Base-by-base conservation (phyloP, 2,888 invertebrate species). In the Scaptodrosophila latifasciaeformis region DNA sequence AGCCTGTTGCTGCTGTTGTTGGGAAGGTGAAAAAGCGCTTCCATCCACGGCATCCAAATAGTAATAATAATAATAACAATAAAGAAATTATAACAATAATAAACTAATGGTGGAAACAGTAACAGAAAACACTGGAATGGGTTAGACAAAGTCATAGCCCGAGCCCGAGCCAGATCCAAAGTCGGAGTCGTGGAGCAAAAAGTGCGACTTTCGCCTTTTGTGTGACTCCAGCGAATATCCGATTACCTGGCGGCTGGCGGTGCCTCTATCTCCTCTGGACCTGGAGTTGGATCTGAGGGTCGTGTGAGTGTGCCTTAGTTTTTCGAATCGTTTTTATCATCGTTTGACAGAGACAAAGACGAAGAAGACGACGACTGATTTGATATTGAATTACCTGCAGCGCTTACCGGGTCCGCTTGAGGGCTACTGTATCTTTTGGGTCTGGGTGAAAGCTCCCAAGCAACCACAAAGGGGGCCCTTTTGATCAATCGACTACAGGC, bases 11-110 rank as follows among this genome's bases (percentile, higher is more conserved):
- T 9, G 37, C 37, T 3, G 31, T 4, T 15, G 10, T 37, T 37
- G 67, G 18, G 18, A 15, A 15, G 37, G 18, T 37, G 39, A 54
- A 48, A 37, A 24, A 49, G 54, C 62, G 71, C 63, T 66, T 57
- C 49, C 57, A 59, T 56, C 2, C 4, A 19, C 30, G 18, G 52
- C 57, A 59, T 56, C 2, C 4, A 19, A 40, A 27, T 15, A 35
- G 59, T 64, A 57, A 71, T 67, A 35, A 59, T 64, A 57, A 71
- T 67, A 78, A 75, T 76, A 69, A 74, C 70, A 81, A 75, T 80
- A 80, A 81, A 69, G 65, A 81, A 72, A 81, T 78, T 74, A 74
- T 76, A 66, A 70, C 71, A 70, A 76, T 76, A 67, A 79, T 72
- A 75, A 75, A 72, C 78, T 71, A 78, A 77, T 75, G 65, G 70